phyloP scores from a whole-genome alignment of 2,113 vertebrate genomes.

The Bombycilla garrulus region DNA sequence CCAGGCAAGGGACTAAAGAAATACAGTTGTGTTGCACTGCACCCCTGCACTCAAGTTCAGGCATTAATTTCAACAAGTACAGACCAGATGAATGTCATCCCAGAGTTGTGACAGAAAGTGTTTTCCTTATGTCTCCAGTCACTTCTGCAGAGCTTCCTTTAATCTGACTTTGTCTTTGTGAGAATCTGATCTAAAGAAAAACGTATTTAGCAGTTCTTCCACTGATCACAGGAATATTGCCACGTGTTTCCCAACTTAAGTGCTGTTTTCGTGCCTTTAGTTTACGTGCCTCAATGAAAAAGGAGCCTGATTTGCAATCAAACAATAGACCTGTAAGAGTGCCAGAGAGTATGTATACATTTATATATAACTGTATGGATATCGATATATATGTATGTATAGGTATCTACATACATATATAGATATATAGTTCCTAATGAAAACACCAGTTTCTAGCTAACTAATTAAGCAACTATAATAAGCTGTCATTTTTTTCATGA shows the following conservation, averaged over 20 bases:
- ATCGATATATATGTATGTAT: no score
- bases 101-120: neutral
- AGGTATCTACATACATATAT: no score
- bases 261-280: neutral
- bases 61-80: neutral
- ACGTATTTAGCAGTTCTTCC: neutral
- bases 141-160: neutral
- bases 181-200: neutral
- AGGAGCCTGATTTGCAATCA: neutral
- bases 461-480: neutral
- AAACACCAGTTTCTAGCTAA: neutral
- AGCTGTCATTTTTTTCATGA: neutral
- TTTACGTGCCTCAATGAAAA: neutral
- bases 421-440: neutral
- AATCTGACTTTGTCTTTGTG: neutral
- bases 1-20: neutral
- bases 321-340: neutral
- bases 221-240: neutral
- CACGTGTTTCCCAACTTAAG: neutral
- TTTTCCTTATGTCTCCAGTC: neutral
- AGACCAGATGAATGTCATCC: rapidly evolving
- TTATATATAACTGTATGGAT: no score
- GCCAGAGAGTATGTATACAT: neutral
- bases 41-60: neutral
- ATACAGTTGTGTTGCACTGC: neutral